Evolutionary conservation across 2,113 vertebrate genomes (phyloP).

Genomic region (Neotoma lepida): DNA sequence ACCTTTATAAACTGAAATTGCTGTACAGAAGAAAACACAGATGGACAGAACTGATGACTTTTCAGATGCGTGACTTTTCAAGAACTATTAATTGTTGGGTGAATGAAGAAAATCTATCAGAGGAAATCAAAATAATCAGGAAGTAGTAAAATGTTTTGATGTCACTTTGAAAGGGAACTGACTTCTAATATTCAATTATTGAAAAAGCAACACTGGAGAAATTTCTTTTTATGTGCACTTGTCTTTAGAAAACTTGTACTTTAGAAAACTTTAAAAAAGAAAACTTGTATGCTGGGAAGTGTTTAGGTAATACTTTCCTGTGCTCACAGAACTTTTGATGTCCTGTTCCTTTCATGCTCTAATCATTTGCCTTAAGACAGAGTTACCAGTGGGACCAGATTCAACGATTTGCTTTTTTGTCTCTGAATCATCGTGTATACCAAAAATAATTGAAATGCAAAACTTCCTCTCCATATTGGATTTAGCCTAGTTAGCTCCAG

Average conservation of each 20-base stretch:
- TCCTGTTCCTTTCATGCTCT: not conserved
- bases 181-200: constrained; percentile 30
- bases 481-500: no score
- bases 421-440: not conserved
- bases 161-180: not conserved
- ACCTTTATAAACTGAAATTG: not conserved
- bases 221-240: constrained; percentile 25
- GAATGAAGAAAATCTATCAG: not conserved
- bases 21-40: not conserved
- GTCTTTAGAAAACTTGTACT: not conserved
- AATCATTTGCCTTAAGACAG: not conserved
- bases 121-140: not conserved
- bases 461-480: not conserved
- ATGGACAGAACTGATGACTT: not conserved
- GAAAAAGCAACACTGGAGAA: not conserved
- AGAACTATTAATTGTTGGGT: not conserved
- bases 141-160: not conserved
- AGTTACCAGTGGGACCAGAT: not conserved
- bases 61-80: not conserved
- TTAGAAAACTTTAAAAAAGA: no score
- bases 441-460: constrained; percentile 1
- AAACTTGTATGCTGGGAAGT: not conserved
- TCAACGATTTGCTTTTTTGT: not conserved
- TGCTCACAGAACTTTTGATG: no score
- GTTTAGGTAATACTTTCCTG: no score